Percentiles rank a stretch among this genome's conserved stretches.
phyloP scores from a whole-genome alignment of 2,888 invertebrate species.

The Drosophila birchii region DNA sequence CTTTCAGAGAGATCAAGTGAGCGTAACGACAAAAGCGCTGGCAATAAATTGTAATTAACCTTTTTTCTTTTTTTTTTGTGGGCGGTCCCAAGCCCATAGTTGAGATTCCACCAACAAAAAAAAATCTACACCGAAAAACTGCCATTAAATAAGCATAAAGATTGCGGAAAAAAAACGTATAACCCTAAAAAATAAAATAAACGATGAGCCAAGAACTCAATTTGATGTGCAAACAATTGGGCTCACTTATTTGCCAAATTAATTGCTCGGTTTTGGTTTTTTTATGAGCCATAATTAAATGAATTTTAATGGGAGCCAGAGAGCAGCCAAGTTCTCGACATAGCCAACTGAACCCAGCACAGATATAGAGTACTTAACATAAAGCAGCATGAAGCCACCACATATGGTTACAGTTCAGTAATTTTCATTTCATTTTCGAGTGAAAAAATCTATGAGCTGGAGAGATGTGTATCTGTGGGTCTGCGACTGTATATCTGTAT shows the following conservation, averaged over 20 bases:
- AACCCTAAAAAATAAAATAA: constrained; percentile 24
- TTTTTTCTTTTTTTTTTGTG: constrained; percentile 57
- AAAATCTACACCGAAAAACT: constrained; percentile 40
- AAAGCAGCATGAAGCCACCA: constrained; percentile 70
- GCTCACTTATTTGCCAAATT: constrained; percentile 58
- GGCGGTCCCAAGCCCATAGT: constrained; percentile 56
- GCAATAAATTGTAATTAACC: constrained; percentile 78
- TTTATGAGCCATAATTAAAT: constrained; percentile 59
- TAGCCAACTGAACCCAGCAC: constrained; percentile 23
- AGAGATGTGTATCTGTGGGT: constrained; percentile 68
- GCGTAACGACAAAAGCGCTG: constrained; percentile 66
- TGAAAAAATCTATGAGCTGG: constrained; percentile 57
- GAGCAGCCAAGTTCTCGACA: constrained; percentile 3
- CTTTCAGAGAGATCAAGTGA: constrained; percentile 53
- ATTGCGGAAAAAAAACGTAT: constrained; percentile 13
- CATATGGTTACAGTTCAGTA: constrained; percentile 79
- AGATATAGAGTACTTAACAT: constrained; percentile 50
- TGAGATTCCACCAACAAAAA: constrained; percentile 26
- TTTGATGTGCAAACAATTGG: constrained; percentile 53
- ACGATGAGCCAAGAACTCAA: constrained; percentile 23
- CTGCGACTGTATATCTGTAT: constrained; percentile 11
- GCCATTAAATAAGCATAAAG: constrained; percentile 34
- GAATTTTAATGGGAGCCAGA: constrained; percentile 43
- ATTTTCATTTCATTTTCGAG: constrained; percentile 75
- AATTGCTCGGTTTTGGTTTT: constrained; percentile 46